These are phyloP conservation scores for Drosophila prosaltans DNA, from an alignment of 1,140 invertebrate genomes.

Conservation along the genomic window DNA sequence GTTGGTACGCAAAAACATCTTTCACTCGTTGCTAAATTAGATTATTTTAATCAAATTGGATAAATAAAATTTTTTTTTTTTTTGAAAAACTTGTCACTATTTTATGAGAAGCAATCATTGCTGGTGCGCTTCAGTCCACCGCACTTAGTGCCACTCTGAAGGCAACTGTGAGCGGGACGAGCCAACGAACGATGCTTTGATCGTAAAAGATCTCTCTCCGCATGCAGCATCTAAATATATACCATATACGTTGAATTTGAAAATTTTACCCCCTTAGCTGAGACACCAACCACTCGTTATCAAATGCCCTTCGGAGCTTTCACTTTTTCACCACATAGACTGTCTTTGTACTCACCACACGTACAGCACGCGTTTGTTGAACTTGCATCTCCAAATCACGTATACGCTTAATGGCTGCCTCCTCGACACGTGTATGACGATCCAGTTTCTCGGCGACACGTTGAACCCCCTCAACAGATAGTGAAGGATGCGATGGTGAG, in stretches of 20 bases:
- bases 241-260: slow-evolving; percentile 16
- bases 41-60: slow-evolving; percentile 32
- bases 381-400: slow-evolving; percentile 90
- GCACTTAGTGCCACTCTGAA: slow-evolving; percentile 38
- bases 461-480: slow-evolving; percentile 85
- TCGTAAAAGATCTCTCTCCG: slow-evolving; percentile 6
- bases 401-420: slow-evolving; percentile 89
- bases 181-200: slow-evolving; percentile 18
- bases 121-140: neutral
- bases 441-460: slow-evolving; percentile 88
- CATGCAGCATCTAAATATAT: slow-evolving; percentile 26
- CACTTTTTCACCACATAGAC: too few species aligned
- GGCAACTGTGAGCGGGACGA: slow-evolving; percentile 27
- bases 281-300: slow-evolving; percentile 24
- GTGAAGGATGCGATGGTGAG: slow-evolving; percentile 61
- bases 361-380: slow-evolving; percentile 82
- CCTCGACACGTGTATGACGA: slow-evolving; percentile 88
- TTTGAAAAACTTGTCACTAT: slow-evolving; percentile 5
- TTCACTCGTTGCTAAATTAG: slow-evolving; percentile 2
- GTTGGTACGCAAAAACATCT: slow-evolving; percentile 43
- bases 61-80: slow-evolving; percentile 19
- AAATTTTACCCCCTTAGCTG: slow-evolving; percentile 9
- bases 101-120: slow-evolving; percentile 13
- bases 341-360: slow-evolving; percentile 85
- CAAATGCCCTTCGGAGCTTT: neutral